Evolutionary conservation across 2,113 vertebrate species (phyloP).

Genomic region (Panurus biarmicus): DNA sequence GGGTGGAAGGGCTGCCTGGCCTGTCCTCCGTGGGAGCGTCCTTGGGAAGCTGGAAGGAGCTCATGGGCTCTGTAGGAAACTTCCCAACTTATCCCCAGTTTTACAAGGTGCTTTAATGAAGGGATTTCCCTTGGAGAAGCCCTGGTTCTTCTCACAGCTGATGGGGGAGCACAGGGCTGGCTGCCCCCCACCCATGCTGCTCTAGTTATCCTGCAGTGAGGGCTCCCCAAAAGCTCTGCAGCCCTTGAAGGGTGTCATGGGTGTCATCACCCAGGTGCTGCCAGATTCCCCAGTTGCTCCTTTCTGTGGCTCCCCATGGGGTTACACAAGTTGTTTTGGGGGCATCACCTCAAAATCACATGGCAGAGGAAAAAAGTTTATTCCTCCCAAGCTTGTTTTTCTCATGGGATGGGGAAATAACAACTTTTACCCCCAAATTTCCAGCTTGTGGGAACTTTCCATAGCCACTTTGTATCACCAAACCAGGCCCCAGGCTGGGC

Average conservation of each 20-base stretch:
- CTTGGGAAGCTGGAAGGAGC: neutral
- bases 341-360: neutral
- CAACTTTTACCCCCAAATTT: neutral
- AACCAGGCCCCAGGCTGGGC: neutral
- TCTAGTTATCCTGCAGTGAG: neutral
- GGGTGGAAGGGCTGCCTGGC: neutral
- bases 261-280: neutral
- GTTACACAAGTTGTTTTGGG: accelerated
- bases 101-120: neutral
- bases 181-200: neutral
- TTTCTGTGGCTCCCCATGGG: neutral
- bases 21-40: neutral
- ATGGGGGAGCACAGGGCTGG: neutral
- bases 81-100: neutral
- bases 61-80: neutral
- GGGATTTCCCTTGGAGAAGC: neutral
- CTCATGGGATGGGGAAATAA: neutral
- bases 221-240: neutral
- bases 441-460: neutral
- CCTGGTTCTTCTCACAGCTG: neutral
- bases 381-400: neutral
- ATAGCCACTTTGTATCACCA: neutral
- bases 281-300: neutral
- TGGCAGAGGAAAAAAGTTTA: neutral
- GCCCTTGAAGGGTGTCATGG: neutral